phyloP scores from a whole-genome alignment of 2,113 vertebrate species.

The Pipa parva region DNA sequence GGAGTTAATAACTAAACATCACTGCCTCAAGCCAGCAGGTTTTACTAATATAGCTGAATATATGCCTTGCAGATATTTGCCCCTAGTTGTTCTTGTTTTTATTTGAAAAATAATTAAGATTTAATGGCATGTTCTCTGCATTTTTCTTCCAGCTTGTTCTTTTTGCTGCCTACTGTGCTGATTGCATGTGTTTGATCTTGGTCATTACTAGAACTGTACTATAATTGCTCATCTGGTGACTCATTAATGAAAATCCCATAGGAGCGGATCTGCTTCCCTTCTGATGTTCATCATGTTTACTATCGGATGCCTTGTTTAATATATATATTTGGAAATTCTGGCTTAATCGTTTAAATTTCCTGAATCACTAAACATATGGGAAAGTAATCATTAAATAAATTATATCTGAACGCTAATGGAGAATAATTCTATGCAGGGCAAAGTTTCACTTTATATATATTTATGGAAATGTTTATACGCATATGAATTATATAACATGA shows the following conservation, averaged over 20 bases:
- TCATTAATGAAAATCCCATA: constrained; percentile 68
- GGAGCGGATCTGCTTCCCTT: constrained; percentile 61
- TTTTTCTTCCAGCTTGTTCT: constrained; percentile 60
- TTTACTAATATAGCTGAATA: constrained; percentile 49
- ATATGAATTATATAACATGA: too few relatives aligned
- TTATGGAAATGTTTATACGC: too few relatives aligned
- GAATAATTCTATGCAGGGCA: too few relatives aligned
- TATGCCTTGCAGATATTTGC: constrained; percentile 61
- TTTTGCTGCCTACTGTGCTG: constrained; percentile 67
- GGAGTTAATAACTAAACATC: constrained; percentile 49
- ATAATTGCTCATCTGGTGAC: constrained; percentile 74
- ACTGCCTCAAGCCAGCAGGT: constrained; percentile 58
- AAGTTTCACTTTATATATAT: too few relatives aligned
- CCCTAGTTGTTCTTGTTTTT: constrained; percentile 67
- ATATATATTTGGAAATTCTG: constrained; percentile 54
- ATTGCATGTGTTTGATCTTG: constrained; percentile 62
- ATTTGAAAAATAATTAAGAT: constrained; percentile 80
- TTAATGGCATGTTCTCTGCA: constrained; percentile 69
- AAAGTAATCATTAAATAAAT: too few relatives aligned
- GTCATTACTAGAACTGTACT: constrained; percentile 68
- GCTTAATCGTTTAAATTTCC: too few relatives aligned
- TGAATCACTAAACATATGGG: too few relatives aligned
- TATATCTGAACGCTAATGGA: too few relatives aligned
- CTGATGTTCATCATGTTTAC: constrained; percentile 69
- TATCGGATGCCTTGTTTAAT: constrained; percentile 64